These are phyloP conservation scores for Agyllia agylla DNA, from an alignment of 2,888 invertebrate species.

Conservation along the genomic window DNA sequence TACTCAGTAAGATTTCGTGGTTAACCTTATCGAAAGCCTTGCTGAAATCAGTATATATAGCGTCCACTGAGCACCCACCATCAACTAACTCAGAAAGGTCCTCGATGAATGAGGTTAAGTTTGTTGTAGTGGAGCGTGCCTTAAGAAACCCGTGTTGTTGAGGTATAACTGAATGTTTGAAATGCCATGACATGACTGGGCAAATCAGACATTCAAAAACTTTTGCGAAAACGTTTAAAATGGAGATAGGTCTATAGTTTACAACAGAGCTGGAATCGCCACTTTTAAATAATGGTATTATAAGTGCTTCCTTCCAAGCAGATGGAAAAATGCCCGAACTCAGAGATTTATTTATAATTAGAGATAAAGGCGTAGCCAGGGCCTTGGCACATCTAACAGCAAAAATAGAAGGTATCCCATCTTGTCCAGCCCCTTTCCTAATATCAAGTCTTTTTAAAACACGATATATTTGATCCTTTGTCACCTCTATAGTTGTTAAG, in stretches of 20 bases:
- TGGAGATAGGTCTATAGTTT: background rate
- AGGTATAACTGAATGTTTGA: background rate
- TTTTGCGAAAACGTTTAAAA: slow-evolving; percentile 29
- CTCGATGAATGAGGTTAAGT: background rate
- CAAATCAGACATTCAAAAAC: slow-evolving; percentile 27
- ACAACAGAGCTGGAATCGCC: background rate
- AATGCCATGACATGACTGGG: slow-evolving; percentile 4
- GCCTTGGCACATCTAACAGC: background rate
- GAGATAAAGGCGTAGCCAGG: background rate
- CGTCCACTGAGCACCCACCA: slow-evolving; percentile 19
- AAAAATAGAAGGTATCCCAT: slow-evolving; percentile 2
- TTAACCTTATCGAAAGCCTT: slow-evolving; percentile 39
- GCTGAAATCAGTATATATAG: slow-evolving; percentile 40
- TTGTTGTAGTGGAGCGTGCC: background rate
- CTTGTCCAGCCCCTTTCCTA: slow-evolving; percentile 9
- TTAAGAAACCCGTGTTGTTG: slow-evolving; percentile 46
- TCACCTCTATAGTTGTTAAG: background rate
- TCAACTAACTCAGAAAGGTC: slow-evolving; percentile 12
- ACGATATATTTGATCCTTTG: background rate
- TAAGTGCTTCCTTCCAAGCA: slow-evolving; percentile 21
- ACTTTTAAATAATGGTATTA: slow-evolving; percentile 6
- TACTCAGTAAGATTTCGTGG: background rate
- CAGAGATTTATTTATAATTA: background rate
- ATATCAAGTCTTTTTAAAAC: background rate
- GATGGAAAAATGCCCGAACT: slow-evolving; percentile 7